phyloP scores from a whole-genome alignment of 1,140 invertebrate species.

The Drosophila pseudoobscura region DNA sequence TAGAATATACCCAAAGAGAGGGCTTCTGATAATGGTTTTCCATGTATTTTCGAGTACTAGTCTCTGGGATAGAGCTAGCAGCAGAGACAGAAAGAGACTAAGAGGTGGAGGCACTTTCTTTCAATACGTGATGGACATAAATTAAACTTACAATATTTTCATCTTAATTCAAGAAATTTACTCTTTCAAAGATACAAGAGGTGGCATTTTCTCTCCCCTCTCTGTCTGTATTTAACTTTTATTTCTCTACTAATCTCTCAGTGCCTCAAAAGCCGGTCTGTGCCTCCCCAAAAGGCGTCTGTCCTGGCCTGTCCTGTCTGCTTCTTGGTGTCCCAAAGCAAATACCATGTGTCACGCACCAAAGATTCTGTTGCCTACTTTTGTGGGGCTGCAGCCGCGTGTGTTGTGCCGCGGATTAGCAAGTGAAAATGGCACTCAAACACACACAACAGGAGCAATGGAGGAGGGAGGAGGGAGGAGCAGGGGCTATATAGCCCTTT shows the following conservation, averaged over 20 bases:
- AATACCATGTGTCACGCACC: conserved; percentile 53
- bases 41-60: too few relatives aligned
- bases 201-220: not conserved
- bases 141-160: too few relatives aligned
- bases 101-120: too few relatives aligned
- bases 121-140: too few relatives aligned
- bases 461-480: not conserved
- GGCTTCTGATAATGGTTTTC: too few relatives aligned
- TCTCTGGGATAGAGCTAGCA: too few relatives aligned
- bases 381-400: conserved; percentile 41
- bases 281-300: too few relatives aligned
- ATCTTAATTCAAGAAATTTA: too few relatives aligned
- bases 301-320: too few relatives aligned
- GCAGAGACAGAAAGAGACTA: too few relatives aligned
- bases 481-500: conserved; percentile 27
- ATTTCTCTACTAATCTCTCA: conserved; percentile 45
- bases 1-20: not conserved
- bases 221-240: conserved; percentile 55
- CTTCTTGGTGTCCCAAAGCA: conserved; percentile 7
- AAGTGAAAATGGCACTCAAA: conserved; percentile 57
- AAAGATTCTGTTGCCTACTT: conserved; percentile 51
- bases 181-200: too few relatives aligned
- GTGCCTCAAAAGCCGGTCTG: conserved; percentile 11
- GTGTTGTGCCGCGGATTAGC: conserved; percentile 64
- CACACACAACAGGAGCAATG: not conserved